Conservation (phyloP, 2,113 vertebrate species). For the Pardalotus punctatus region DNA sequence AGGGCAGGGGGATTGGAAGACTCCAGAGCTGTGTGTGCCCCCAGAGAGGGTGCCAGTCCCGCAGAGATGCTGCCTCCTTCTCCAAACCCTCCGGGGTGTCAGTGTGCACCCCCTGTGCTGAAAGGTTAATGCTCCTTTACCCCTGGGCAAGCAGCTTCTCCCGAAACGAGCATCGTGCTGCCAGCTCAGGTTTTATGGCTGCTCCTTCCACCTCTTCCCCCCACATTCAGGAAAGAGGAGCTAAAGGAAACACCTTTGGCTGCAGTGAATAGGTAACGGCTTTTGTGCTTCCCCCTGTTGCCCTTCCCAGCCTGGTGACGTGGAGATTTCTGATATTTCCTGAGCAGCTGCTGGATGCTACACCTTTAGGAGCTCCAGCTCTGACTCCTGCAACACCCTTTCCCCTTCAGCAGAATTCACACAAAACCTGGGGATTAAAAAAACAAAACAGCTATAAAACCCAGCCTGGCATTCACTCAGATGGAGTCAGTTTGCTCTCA, state of each 20-base stretch:
- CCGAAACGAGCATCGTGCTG: not conserved
- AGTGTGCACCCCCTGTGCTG: fast-evolving
- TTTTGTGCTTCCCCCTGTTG: constrained; percentile 6
- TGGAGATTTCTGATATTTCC: constrained; percentile 38
- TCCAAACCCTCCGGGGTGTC: fast-evolving
- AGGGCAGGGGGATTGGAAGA: not conserved
- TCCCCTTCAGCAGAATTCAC: constrained; percentile 33
- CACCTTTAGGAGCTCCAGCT: constrained; percentile 21
- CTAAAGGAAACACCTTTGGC: constrained; percentile 52
- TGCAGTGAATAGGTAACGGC: not conserved
- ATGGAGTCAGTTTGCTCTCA: not conserved
- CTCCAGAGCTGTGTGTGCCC: not conserved
- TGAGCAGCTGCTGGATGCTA: constrained; percentile 46
- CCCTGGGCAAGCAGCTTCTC: not conserved
- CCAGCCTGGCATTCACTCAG: not conserved
- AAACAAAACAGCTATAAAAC: not conserved
- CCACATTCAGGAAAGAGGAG: not conserved
- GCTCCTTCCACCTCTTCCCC: not conserved
- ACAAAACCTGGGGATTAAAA: not conserved
- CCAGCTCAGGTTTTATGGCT: not conserved
- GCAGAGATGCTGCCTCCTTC: not conserved
- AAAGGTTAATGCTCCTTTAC: not conserved
- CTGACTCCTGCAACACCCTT: constrained; percentile 49
- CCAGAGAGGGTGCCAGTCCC: not conserved
- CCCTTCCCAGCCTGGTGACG: not conserved